phyloP scores from a whole-genome alignment of 2,797 vertebrate genomes.

The Phoeniculus purpureus region DNA sequence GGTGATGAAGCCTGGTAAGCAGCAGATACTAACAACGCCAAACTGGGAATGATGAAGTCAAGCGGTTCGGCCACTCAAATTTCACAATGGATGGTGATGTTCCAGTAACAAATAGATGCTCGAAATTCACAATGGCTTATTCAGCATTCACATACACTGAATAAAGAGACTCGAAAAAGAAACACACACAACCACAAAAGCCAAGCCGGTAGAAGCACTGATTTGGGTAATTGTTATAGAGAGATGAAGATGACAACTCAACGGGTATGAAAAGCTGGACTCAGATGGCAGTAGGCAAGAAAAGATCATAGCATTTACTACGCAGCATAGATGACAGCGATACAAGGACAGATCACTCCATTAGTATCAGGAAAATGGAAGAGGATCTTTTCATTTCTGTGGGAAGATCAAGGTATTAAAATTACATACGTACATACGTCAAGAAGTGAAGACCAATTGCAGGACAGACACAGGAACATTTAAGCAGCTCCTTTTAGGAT shows the following conservation, averaged over 20 bases:
- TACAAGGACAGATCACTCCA: slow-evolving; percentile 52
- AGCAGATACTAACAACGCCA: slow-evolving; percentile 68
- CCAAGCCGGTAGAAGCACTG: slow-evolving; percentile 75
- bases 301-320: slow-evolving; percentile 69
- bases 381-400: slow-evolving; percentile 67
- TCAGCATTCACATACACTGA: slow-evolving; percentile 70
- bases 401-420: slow-evolving; percentile 75
- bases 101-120: slow-evolving; percentile 51
- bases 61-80: slow-evolving; percentile 58
- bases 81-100: slow-evolving; percentile 70
- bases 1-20: slow-evolving; percentile 73
- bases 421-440: slow-evolving; percentile 67
- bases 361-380: slow-evolving; percentile 61
- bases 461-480: slow-evolving; percentile 66
- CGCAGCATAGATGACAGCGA: slow-evolving; percentile 65
- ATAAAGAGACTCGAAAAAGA: slow-evolving; percentile 68
- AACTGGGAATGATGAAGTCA: slow-evolving; percentile 70
- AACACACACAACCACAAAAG: slow-evolving; percentile 79
- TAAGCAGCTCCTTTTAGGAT: slow-evolving; percentile 37
- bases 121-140: slow-evolving; percentile 72
- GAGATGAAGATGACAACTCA: slow-evolving; percentile 72
- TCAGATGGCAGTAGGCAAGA: slow-evolving; percentile 72
- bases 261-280: slow-evolving; percentile 75
- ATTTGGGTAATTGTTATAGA: slow-evolving; percentile 56
- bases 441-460: slow-evolving; percentile 73